Percentiles rank a stretch among this genome's conserved stretches.
Conservation (phyloP, 2,797 vertebrate species). For the Galago senegalensis region DNA sequence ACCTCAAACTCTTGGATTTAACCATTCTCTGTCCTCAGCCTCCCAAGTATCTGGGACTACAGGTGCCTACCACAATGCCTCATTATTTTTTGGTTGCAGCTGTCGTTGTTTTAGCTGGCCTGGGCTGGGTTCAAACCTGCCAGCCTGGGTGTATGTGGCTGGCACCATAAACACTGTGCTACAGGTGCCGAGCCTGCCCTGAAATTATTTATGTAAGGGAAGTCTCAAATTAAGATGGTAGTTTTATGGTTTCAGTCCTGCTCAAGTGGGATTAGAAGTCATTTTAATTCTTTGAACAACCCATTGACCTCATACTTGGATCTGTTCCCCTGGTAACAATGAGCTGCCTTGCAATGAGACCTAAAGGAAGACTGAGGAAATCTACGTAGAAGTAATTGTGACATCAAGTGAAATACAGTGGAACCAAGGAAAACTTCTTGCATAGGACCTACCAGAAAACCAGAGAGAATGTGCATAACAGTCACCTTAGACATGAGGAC, state of each 20-base stretch:
- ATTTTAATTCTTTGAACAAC: conserved; percentile 62
- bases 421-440: conserved; percentile 23
- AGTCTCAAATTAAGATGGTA: conserved; percentile 54
- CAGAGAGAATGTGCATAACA: neutral
- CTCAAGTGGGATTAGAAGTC: conserved; percentile 55
- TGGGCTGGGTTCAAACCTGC: too few species aligned
- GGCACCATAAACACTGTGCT: too few species aligned
- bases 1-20: too few species aligned
- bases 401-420: neutral
- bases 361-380: conserved; percentile 71
- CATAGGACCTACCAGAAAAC: neutral
- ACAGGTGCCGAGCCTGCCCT: neutral
- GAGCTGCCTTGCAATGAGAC: conserved; percentile 64
- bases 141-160: too few species aligned
- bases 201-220: conserved; percentile 69
- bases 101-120: too few species aligned
- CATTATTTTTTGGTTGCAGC: too few species aligned
- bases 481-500: conserved; percentile 1
- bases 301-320: conserved; percentile 21
- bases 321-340: conserved; percentile 78
- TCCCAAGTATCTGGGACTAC: too few species aligned
- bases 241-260: conserved; percentile 62
- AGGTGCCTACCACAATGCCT: too few species aligned
- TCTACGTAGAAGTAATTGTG: conserved; percentile 25
- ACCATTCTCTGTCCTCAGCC: too few species aligned